Evolutionary conservation across 35 echinoderm and acorn worm genomes (phyloP), one percentile per base, ranked within the genome.

Genomic region (Strongylocentrotus purpuratus): DNA sequence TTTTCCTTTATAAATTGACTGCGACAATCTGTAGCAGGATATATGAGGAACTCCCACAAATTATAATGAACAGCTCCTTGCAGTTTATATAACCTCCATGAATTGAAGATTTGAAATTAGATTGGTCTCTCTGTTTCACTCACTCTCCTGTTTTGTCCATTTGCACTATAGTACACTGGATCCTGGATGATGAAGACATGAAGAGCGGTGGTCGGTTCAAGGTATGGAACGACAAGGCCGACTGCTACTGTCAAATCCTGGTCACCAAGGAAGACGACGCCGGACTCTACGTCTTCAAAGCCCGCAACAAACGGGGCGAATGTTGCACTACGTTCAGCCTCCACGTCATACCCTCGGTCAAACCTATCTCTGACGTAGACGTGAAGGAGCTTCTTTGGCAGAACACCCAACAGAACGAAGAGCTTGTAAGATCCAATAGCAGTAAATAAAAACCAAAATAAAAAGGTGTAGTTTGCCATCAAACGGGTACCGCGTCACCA

Each of bases 181-280:
- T 97, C 31, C 65, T 96, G 8, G 97, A 97, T 85, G 94, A 97
- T 88, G 50, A 88, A 33, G 31, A 61, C 48, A 33, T 97, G 85
- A 94, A 96, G 94, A 94, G 96, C 47, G 95, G 95, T 47, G 97
- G 95, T 12, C 95, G 97, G 47, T 95, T 97, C 93, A 97, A 96
- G 61, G 95, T 97, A 8, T 95, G 94, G 52, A 94, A 33, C 61
- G 97, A 97, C 61, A 94, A 94, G 59, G 4, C 85, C 33, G 97
- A 96, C 14, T 97, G 95, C 48, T 92, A 90, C 85, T 90, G 95
- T 45, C 95, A 96, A 47, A 97, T 97, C 50, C 97, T 95, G 5
- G 95, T 96, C 58, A 92, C 97, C 9, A 86, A 94, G 47, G 95
- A 95, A 1, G 94, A 88, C 22, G 97, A 97, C 90, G 93, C 88